Evolutionary conservation across 2,113 vertebrate species (phyloP).

Genomic region (Romanogobio albipinnatus): DNA sequence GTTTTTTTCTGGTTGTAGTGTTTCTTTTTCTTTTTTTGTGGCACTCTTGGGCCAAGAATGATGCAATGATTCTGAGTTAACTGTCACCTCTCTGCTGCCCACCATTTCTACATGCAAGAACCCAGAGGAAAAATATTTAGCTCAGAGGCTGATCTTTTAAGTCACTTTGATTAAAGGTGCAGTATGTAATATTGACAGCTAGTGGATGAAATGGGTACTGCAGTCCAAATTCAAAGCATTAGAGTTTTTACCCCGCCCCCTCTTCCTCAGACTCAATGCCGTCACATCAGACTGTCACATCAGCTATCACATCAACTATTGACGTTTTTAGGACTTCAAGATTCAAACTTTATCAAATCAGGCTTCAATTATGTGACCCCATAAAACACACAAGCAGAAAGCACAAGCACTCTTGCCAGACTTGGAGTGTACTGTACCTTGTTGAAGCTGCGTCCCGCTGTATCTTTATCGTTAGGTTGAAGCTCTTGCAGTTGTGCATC

Average conservation of each 20-base stretch:
- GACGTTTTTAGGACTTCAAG: background rate
- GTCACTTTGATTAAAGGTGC: too few species aligned
- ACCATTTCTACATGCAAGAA: background rate
- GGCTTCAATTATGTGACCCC: too few species aligned
- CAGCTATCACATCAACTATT: background rate
- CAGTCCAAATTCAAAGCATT: too few species aligned
- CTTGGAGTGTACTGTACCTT: slow-evolving; percentile 80
- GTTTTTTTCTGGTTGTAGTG: too few species aligned
- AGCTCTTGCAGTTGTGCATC: slow-evolving; percentile 97
- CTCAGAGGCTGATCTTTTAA: background rate
- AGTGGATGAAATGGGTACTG: too few species aligned
- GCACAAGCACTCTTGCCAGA: background rate
- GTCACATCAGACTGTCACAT: background rate
- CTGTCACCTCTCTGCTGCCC: background rate
- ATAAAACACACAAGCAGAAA: background rate
- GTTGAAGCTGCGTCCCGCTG: slow-evolving; percentile 94
- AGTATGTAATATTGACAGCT: too few species aligned
- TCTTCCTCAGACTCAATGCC: too few species aligned
- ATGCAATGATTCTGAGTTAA: slow-evolving; percentile 1
- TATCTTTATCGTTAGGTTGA: slow-evolving; percentile 89
- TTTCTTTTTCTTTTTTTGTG: background rate
- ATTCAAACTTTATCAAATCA: background rate
- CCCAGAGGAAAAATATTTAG: background rate
- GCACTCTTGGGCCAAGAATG: background rate
- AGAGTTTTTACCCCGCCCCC: too few species aligned